Conservation (phyloP, 2,113 vertebrate species). For the Pituophis catenifer region DNA sequence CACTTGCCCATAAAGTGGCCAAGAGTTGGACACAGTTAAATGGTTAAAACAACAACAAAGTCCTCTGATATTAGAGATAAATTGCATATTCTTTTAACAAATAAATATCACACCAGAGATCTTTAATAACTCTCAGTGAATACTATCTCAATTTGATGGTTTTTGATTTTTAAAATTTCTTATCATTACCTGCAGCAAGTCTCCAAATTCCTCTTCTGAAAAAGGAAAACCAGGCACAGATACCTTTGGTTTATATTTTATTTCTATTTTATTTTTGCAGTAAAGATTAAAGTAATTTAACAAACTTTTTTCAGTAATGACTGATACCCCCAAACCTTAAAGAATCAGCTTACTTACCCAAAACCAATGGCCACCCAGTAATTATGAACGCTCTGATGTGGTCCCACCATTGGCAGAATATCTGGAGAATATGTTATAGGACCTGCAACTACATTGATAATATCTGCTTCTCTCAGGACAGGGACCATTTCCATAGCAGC, state of each 20-base stretch:
- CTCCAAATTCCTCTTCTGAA: background rate
- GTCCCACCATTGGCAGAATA: constrained; percentile 93
- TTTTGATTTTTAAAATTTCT: background rate
- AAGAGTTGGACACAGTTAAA: background rate
- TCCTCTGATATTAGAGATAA: background rate
- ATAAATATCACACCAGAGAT: background rate
- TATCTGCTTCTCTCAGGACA: constrained; percentile 87
- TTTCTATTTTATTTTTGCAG: background rate
- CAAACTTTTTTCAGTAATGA: background rate
- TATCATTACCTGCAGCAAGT: background rate
- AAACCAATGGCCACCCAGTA: constrained; percentile 96
- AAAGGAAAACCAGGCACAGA: background rate
- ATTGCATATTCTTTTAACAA: background rate
- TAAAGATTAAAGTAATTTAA: constrained; percentile 16
- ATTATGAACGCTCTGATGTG: constrained; percentile 87
- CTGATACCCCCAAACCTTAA: background rate
- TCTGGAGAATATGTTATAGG: constrained; percentile 98
- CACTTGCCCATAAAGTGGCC: background rate
- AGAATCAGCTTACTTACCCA: constrained; percentile 75
- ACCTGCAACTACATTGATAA: constrained; percentile 88
- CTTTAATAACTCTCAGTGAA: background rate
- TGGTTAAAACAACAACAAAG: background rate
- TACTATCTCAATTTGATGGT: background rate
- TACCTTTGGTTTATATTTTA: background rate
- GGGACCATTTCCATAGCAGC: constrained; percentile 96